Base-by-base conservation (phyloP, 2,797 vertebrate species). In the Pseudochromis fuscus region DNA sequence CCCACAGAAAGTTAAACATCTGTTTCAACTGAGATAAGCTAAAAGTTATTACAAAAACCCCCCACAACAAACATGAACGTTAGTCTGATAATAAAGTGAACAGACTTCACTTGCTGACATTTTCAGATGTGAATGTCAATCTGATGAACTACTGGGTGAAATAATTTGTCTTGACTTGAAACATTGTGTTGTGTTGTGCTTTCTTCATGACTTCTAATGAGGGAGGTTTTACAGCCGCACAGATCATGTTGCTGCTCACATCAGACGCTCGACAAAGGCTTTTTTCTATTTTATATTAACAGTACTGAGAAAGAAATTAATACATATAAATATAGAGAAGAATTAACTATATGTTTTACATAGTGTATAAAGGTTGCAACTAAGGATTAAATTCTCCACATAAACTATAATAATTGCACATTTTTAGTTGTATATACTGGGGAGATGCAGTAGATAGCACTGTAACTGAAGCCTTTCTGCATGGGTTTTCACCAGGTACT, bases 121-220 rank as follows among this genome's bases (percentile, higher is more conserved):
- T 69, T 37, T 28, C n/a, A 63, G 16, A 30, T 7, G n/a, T 24
- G n/a, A 15, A 33, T 5, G 72, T 37, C 37, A 7, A 52, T 48
- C 31, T 42, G 44, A 56, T 25, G 19, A 23, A 60, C 25, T 52
- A 37, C 4, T 46, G 2, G 25, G 19, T 8, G 33, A 55, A 60
- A 35, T 44, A 5, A 67, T 44, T 15, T 13, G 38, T 16, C 16
- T 48, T 33, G 33, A 65, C 18, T 19, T 42, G 25, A 8, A n/a
- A 49, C 5, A 9, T 5, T 15, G 19, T 45, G 57, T 10, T 12
- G 15, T 37, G 44, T n/a, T 61, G 13, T 70, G n/a, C 44, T 62
- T 40, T 5, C 21, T 3, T 13, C 28, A 15, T 25, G 52, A 16
- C n/a, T 33, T 42, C 50, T 49, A 37, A 40, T 75, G 31, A 80